These are phyloP conservation scores for Benitochromis conjunctus DNA, from an alignment of 2,113 vertebrate species.

Conservation along the genomic window DNA sequence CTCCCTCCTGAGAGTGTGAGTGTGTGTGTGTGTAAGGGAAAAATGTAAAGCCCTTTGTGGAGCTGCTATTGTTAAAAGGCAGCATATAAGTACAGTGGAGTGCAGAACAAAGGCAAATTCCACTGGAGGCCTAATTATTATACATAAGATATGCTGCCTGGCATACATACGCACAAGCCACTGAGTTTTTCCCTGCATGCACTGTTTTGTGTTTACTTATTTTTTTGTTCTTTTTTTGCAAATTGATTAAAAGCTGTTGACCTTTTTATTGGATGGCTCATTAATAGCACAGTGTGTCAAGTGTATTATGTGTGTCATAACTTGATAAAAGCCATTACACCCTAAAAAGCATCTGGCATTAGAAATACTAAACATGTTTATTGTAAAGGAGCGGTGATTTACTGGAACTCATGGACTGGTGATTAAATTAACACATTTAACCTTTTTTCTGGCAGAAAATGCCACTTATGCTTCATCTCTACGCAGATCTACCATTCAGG, in stretches of 20 bases:
- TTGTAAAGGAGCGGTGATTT: background rate
- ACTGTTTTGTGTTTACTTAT: background rate
- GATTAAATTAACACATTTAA: background rate
- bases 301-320: background rate
- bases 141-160: background rate
- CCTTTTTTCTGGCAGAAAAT: background rate
- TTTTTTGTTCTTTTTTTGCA: background rate
- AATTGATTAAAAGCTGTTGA: background rate
- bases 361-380: background rate
- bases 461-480: background rate
- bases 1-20: background rate
- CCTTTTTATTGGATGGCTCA: background rate
- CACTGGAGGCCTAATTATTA: background rate
- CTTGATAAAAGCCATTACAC: background rate
- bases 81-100: background rate
- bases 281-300: background rate
- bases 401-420: background rate
- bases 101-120: background rate
- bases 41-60: background rate
- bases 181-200: background rate
- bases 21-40: background rate
- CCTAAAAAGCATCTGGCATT: background rate
- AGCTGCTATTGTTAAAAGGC: background rate
- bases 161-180: background rate
- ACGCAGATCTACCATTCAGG: background rate